Base-by-base conservation (phyloP, 1,140 invertebrate species). In the Hyphantria cunea region DNA sequence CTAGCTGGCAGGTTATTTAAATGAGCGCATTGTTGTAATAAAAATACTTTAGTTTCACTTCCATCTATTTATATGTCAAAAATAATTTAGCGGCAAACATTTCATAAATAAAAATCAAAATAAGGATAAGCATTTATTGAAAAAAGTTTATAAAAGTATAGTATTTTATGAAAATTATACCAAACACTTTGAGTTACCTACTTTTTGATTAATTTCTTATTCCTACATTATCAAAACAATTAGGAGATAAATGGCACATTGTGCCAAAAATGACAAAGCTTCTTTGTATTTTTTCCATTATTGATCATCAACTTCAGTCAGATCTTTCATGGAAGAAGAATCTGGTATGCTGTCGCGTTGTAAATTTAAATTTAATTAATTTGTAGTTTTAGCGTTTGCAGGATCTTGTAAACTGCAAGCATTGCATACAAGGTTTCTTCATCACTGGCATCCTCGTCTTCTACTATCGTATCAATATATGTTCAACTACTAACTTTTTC, bases 311-410 rank as follows among this genome's bases (percentile, higher is more conserved):
- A 70, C 68, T 50, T 52, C 61, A 49, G 71, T 68, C 42, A 90
- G 74, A 50, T 88, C 79, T 51, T 73, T 74, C 67, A 89, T 69
- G 5, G 86, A 80, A 13, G 86, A 90, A 0, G 86, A 88, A 69
- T 90, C 87, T 14, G 54, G 56, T 56, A 82, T 80, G 4, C 66
- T 64, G 39, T 62, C 64, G 14, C 41, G 45, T 34, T n/a, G n/a
- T n/a, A n/a, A n/a, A n/a, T n/a, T n/a, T n/a, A n/a, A n/a, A n/a
- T n/a, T n/a, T n/a, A n/a, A n/a, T n/a, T n/a, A n/a, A n/a, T n/a
- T n/a, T 78, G 72, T 31, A 76, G 68, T 68, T 78, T 86, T 33
- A 86, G 45, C n/a, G 74, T 80, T 70, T 80, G 74, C 39, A 74
- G 60, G 53, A 90, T 78, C 68, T 88, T 89, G 25, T 86, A 64